Conservation (phyloP, 1,140 invertebrate species). For the Anadara kagoshimensis region DNA sequence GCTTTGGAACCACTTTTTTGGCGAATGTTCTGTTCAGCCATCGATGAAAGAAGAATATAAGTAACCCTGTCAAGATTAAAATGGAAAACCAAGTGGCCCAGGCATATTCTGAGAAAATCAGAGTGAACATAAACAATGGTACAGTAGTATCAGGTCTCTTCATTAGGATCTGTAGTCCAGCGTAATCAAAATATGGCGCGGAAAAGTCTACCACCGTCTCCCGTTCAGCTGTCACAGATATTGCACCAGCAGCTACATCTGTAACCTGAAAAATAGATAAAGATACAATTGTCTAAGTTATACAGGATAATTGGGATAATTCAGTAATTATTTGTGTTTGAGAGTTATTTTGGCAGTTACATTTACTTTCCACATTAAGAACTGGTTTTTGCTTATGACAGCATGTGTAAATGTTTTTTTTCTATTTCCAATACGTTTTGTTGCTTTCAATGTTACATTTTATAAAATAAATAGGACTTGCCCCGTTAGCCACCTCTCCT, state of each 20-base stretch:
- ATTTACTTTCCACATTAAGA: too few species aligned
- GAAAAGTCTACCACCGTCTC: constrained; percentile 54
- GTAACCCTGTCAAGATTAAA: constrained; percentile 35
- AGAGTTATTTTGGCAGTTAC: too few species aligned
- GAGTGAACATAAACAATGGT: constrained; percentile 49
- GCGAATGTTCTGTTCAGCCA: constrained; percentile 38
- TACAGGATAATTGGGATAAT: too few species aligned
- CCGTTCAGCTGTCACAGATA: constrained; percentile 53
- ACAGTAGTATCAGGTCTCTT: constrained; percentile 26
- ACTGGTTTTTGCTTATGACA: too few species aligned
- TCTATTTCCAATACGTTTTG: too few species aligned
- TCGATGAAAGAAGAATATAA: constrained; percentile 51
- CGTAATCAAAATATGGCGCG: constrained; percentile 56
- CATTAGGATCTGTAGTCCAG: constrained; percentile 54
- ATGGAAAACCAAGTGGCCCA: constrained; percentile 49
- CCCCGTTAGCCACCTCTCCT: constrained; percentile 50
- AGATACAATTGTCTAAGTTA: too few species aligned
- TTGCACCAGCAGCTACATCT: constrained; percentile 47
- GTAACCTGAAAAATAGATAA: constrained; percentile 35
- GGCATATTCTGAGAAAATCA: constrained; percentile 45
- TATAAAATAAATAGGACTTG: too few species aligned
- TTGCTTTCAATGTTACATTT: too few species aligned
- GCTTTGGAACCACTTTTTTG: constrained; percentile 13
- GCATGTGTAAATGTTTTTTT: too few species aligned
- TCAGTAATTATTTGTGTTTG: too few species aligned